Conservation (phyloP, 2,888 invertebrate species). For the Drosophila siamana region DNA sequence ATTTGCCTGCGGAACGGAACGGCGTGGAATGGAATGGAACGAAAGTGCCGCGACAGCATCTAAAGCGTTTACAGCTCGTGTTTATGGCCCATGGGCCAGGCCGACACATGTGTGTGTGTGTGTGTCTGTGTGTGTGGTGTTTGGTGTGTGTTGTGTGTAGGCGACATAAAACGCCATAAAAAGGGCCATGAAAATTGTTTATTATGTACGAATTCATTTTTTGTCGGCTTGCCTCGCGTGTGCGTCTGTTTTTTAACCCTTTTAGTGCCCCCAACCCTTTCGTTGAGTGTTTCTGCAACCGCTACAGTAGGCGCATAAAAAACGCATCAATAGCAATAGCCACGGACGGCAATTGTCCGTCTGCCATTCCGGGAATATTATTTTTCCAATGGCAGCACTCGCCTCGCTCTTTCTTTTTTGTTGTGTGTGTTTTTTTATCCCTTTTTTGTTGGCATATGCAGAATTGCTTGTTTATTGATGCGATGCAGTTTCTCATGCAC, state of each 20-base stretch:
- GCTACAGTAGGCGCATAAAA: conserved; percentile 39
- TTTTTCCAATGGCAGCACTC: conserved; percentile 5
- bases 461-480: conserved; percentile 49
- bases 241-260: conserved; percentile 49
- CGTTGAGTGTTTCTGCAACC: neutral
- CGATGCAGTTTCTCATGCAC: conserved; percentile 53
- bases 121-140: conserved; percentile 45
- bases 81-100: conserved; percentile 43
- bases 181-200: conserved; percentile 50
- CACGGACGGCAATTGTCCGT: conserved; percentile 4
- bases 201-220: conserved; percentile 47
- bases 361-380: conserved; percentile 51
- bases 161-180: conserved; percentile 36
- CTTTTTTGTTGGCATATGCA: conserved; percentile 23
- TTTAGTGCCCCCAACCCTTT: conserved; percentile 15
- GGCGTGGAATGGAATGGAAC: conserved; percentile 20
- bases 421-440: neutral
- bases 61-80: conserved; percentile 54
- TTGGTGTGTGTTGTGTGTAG: neutral
- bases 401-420: neutral
- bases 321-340: conserved; percentile 53
- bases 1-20: conserved; percentile 28
- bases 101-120: too few species aligned
- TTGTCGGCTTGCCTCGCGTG: conserved; percentile 6
- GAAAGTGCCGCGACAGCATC: conserved; percentile 22